These are phyloP conservation scores for Burhinus oedicnemus DNA, from an alignment of 2,113 vertebrate species.

Conservation along the genomic window DNA sequence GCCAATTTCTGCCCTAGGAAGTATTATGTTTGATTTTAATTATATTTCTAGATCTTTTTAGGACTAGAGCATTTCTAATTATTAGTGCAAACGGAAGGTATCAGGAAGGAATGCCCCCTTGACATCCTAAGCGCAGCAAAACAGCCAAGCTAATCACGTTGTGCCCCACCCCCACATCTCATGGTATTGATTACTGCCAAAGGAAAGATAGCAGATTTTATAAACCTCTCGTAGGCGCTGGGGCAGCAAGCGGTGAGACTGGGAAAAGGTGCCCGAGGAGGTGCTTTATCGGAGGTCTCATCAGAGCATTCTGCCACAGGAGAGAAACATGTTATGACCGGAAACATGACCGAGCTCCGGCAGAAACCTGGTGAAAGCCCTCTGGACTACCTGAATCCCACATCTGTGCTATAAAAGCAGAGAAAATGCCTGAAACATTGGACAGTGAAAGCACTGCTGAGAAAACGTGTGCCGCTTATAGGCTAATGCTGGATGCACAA, in stretches of 20 bases:
- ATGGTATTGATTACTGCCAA: background rate
- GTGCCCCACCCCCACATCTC: background rate
- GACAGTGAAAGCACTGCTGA: background rate
- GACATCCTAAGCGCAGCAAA: background rate
- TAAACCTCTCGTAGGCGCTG: background rate
- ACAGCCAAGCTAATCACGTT: background rate
- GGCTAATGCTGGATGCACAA: background rate
- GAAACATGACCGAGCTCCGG: fast-evolving
- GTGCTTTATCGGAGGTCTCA: background rate
- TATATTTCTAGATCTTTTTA: background rate
- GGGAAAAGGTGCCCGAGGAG: background rate
- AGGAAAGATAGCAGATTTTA: background rate
- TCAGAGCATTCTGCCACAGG: background rate
- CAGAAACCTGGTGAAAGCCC: background rate
- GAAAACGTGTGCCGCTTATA: background rate
- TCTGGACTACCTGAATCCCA: background rate
- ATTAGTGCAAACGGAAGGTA: background rate
- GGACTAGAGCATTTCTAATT: background rate
- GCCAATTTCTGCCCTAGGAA: conserved; percentile 7
- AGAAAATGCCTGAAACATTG: background rate
- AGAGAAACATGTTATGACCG: background rate
- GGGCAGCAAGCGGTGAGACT: background rate
- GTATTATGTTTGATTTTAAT: conserved; percentile 33
- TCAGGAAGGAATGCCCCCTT: background rate
- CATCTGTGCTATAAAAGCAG: background rate